phyloP scores from a whole-genome alignment of 2,888 invertebrate species.

The Zygogramma bicolorata region DNA sequence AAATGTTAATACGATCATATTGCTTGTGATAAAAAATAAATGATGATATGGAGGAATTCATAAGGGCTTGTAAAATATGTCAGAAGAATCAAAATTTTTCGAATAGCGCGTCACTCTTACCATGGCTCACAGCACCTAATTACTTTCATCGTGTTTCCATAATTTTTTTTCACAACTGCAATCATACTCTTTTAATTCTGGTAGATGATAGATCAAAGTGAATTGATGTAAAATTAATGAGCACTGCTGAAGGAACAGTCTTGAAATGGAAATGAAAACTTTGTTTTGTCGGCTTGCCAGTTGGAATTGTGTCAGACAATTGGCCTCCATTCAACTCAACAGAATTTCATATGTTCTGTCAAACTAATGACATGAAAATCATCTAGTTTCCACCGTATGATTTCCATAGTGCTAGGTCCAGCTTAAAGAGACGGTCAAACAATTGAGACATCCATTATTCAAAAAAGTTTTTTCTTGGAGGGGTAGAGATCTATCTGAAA shows the following conservation, averaged over 20 bases:
- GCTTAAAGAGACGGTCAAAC: slow-evolving; percentile 47
- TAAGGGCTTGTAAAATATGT: slow-evolving; percentile 39
- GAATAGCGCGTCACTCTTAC: slow-evolving; percentile 21
- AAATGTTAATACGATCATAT: slow-evolving; percentile 43
- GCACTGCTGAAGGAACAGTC: slow-evolving; percentile 26
- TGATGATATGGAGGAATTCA: slow-evolving; percentile 45
- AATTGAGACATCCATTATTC: slow-evolving; percentile 42
- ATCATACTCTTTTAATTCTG: neutral
- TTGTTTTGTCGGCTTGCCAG: too few species aligned
- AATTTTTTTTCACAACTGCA: neutral
- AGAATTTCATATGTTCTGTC: too few species aligned
- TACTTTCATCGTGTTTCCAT: slow-evolving; percentile 12
- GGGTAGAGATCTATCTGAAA: neutral
- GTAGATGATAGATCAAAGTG: slow-evolving; percentile 2
- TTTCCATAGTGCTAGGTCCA: slow-evolving; percentile 43
- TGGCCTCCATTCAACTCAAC: too few species aligned
- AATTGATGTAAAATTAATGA: too few species aligned
- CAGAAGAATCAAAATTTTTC: slow-evolving; percentile 41
- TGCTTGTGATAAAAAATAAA: slow-evolving; percentile 46
- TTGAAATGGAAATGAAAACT: slow-evolving; percentile 45
- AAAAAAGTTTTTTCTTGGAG: slow-evolving; percentile 13
- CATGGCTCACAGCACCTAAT: slow-evolving; percentile 39
- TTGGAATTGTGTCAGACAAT: too few species aligned
- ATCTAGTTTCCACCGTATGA: slow-evolving; percentile 46
- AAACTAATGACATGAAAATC: slow-evolving; percentile 48